Percentiles rank a stretch among this genome's conserved stretches.
These are phyloP conservation scores for Collichthys lucidus DNA, from an alignment of 2,113 vertebrate species.

Conservation along the genomic window DNA sequence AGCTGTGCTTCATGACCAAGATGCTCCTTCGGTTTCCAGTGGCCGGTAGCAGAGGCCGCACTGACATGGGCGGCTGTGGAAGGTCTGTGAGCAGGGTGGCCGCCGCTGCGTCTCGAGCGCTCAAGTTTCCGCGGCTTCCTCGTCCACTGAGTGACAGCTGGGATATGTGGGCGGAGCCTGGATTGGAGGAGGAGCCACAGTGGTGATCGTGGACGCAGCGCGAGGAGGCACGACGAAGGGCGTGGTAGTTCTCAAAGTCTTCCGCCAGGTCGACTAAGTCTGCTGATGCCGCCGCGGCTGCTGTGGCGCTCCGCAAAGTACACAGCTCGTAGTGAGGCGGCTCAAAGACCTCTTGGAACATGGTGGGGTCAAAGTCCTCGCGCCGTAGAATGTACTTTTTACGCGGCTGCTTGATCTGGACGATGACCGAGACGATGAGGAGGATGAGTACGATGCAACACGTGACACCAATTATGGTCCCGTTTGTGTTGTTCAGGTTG, in stretches of 20 bases:
- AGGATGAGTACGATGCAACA: slow-evolving; percentile 97
- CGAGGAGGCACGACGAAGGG: slow-evolving; percentile 94
- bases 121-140: slow-evolving; percentile 95
- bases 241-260: slow-evolving; percentile 96
- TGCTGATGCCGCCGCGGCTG: slow-evolving; percentile 85
- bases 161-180: slow-evolving; percentile 76
- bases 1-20: slow-evolving; percentile 99
- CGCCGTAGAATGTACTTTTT: slow-evolving; percentile 97
- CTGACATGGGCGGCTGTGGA: slow-evolving; percentile 85
- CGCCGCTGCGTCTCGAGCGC: slow-evolving; percentile 85
- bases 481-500: slow-evolving; percentile 98
- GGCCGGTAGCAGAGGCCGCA: slow-evolving; percentile 89
- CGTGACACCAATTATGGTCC: slow-evolving; percentile 96
- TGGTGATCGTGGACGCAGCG: slow-evolving; percentile 98
- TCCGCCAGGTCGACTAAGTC: slow-evolving; percentile 95
- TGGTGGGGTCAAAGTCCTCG: slow-evolving; percentile 96
- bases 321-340: slow-evolving; percentile 98
- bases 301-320: slow-evolving; percentile 90
- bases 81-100: slow-evolving; percentile 91
- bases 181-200: slow-evolving; percentile 89
- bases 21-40: slow-evolving; percentile 92
- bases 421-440: slow-evolving; percentile 93
- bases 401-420: slow-evolving; percentile 98
- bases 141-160: slow-evolving; percentile 87
- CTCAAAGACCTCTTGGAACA: slow-evolving; percentile 98